phyloP scores from a whole-genome alignment of 2,888 invertebrate species.

The Cryptocheilus praepositus region DNA sequence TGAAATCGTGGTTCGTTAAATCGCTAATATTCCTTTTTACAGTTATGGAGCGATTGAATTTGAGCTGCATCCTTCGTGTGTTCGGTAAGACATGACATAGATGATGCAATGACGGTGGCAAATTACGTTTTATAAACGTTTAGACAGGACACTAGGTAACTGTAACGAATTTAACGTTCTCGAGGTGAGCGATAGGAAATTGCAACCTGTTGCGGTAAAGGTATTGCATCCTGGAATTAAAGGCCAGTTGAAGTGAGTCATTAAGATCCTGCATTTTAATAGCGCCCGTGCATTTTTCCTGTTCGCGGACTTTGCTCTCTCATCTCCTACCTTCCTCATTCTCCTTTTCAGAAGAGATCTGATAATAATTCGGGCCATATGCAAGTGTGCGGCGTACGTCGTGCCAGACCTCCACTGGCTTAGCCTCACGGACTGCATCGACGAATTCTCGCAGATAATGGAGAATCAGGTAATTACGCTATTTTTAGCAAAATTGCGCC shows the following conservation, averaged over 20 bases:
- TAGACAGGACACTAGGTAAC: conserved; percentile 2
- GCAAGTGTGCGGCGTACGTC: conserved; percentile 60
- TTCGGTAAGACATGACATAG: conserved; percentile 26
- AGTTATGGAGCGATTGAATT: conserved; percentile 51
- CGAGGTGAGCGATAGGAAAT: conserved; percentile 23
- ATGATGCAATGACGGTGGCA: neutral
- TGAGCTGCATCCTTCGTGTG: conserved; percentile 22
- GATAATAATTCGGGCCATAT: conserved; percentile 68
- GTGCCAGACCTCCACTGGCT: conserved; percentile 74
- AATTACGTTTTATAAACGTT: conserved; percentile 26
- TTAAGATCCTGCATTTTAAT: neutral
- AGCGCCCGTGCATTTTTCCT: neutral
- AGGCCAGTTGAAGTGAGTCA: conserved; percentile 57
- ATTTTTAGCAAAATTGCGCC: conserved; percentile 7
- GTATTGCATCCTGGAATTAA: conserved; percentile 74
- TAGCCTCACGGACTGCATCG: conserved; percentile 73
- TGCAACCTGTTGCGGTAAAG: conserved; percentile 71
- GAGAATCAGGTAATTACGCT: conserved; percentile 68
- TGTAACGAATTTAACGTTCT: neutral
- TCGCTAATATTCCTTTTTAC: conserved; percentile 24
- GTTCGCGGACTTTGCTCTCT: neutral
- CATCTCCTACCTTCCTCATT: neutral
- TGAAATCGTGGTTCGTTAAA: no score
- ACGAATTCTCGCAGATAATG: conserved; percentile 75
- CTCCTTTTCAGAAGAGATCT: conserved; percentile 69